phyloP scores from a whole-genome alignment of 2,113 vertebrate species.

The Anthoscopus minutus region DNA sequence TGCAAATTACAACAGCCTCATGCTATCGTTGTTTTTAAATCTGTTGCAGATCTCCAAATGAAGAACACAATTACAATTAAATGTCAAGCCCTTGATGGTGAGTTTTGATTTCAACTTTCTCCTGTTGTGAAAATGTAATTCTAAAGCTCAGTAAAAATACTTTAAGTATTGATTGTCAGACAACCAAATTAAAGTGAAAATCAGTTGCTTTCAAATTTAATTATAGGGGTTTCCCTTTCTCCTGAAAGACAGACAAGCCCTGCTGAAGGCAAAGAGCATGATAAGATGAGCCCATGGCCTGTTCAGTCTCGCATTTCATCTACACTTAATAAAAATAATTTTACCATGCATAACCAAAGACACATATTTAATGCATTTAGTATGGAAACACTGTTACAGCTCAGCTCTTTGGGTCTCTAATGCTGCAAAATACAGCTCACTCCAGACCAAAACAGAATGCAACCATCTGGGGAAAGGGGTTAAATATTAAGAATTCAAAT shows the following conservation, averaged over 20 bases:
- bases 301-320: not conserved
- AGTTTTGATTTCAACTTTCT: conserved; percentile 14
- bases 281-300: not conserved
- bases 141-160: not conserved
- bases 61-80: not conserved
- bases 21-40: not conserved
- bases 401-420: not conserved
- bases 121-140: not conserved
- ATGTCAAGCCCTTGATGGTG: not conserved
- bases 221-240: not conserved
- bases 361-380: not conserved
- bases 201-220: not conserved
- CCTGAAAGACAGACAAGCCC: not conserved
- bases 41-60: not conserved
- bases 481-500: conserved; percentile 35
- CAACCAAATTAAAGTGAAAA: not conserved
- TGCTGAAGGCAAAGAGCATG: not conserved
- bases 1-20: not conserved
- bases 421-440: not conserved
- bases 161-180: not conserved
- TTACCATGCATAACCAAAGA: not conserved
- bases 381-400: not conserved
- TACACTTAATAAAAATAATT: not conserved
- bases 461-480: not conserved
- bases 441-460: not conserved